A percentile compares a stretch with the other conserved stretches of the same genome.
Conservation (phyloP, 1,140 invertebrate species). For the Galendromus occidentalis region DNA sequence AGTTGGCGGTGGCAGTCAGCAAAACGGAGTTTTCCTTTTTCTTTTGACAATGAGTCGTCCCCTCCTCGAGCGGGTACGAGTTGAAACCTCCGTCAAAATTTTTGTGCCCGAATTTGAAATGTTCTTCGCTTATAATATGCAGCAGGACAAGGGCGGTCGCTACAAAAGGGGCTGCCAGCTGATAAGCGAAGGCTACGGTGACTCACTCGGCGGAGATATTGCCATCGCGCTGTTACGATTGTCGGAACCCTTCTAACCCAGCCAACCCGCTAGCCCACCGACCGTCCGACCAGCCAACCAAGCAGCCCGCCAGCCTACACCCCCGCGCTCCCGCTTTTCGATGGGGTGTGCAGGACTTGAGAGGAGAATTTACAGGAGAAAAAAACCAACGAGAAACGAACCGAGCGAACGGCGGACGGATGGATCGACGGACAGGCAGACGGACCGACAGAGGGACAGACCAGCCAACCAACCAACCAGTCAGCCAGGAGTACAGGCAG, state of each 20-base stretch:
- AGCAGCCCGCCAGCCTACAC: neutral
- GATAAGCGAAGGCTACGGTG: neutral
- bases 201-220: neutral
- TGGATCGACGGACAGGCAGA: neutral
- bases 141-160: too few relatives aligned
- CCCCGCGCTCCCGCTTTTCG: neutral
- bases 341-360: neutral
- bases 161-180: too few relatives aligned
- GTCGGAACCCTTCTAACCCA: slow-evolving; percentile 6
- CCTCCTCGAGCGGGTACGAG: too few relatives aligned
- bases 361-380: slow-evolving; percentile 9
- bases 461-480: neutral
- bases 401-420: neutral
- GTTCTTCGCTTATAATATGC: slow-evolving; percentile 4
- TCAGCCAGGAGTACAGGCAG: neutral
- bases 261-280: neutral
- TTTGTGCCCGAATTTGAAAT: slow-evolving; percentile 4
- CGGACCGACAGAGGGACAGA: neutral
- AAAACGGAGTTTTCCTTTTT: too few relatives aligned
- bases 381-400: slow-evolving; percentile 6
- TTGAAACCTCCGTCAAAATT: slow-evolving; percentile 3
- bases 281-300: neutral
- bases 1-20: too few relatives aligned
- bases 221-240: slow-evolving; percentile 6
- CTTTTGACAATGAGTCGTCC: too few relatives aligned